phyloP scores from a whole-genome alignment of 1,140 invertebrate species.

The Pachyrhynchus sulphureomaculatus region DNA sequence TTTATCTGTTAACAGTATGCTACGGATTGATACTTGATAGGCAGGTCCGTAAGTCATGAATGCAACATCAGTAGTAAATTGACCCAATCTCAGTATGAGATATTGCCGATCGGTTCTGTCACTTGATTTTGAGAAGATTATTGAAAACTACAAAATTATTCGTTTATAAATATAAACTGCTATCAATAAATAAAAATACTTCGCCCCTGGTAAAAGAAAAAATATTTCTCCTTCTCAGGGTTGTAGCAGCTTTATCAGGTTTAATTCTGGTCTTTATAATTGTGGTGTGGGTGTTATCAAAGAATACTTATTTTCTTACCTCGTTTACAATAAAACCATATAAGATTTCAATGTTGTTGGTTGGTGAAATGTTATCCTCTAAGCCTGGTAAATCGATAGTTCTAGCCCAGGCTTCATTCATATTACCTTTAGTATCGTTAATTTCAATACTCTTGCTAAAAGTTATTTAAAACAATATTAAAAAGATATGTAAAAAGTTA shows the following conservation, averaged over 20 bases:
- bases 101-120: constrained; percentile 72
- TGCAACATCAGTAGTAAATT: constrained; percentile 71
- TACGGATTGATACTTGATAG: constrained; percentile 70
- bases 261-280: too few relatives aligned
- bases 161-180: not conserved
- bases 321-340: constrained; percentile 74
- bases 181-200: too few relatives aligned
- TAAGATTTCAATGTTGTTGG: constrained; percentile 71
- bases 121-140: constrained; percentile 59
- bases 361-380: constrained; percentile 80
- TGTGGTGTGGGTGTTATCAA: too few relatives aligned
- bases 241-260: too few relatives aligned
- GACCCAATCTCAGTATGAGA: constrained; percentile 70
- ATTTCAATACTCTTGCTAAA: constrained; percentile 29
- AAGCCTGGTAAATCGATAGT: constrained; percentile 78
- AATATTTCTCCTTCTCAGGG: too few relatives aligned
- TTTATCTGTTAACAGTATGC: constrained; percentile 76
- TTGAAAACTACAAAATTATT: constrained; percentile 41
- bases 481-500: too few relatives aligned
- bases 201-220: too few relatives aligned
- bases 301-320: too few relatives aligned
- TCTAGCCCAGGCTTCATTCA: constrained; percentile 68
- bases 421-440: constrained; percentile 30
- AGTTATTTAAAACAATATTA: constrained; percentile 5
- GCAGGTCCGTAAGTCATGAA: constrained; percentile 79